Evolutionary conservation across 2,113 vertebrate genomes (phyloP).

Genomic region (Trematomus loennbergii): DNA sequence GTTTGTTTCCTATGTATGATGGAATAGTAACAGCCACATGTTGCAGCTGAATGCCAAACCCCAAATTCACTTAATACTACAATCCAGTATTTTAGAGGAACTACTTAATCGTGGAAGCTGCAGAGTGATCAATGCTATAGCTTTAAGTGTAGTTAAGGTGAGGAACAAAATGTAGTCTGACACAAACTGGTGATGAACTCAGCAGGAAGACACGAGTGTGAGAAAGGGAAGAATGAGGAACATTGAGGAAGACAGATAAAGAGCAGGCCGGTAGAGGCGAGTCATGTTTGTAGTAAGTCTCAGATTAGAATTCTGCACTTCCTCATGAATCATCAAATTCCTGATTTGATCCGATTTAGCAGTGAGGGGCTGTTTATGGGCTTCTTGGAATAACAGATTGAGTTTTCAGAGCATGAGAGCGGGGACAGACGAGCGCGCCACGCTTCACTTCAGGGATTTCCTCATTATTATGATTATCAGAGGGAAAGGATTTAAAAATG

Average conservation of each 20-base stretch:
- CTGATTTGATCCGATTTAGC: slow-evolving; percentile 46
- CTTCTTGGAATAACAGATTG: slow-evolving; percentile 58
- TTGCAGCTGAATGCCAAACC: slow-evolving; percentile 27
- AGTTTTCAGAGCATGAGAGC: slow-evolving; percentile 43
- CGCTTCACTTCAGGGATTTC: slow-evolving; percentile 43
- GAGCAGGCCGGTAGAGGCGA: background rate
- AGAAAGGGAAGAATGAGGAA: background rate
- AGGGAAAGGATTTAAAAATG: slow-evolving; percentile 34
- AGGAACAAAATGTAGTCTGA: background rate
- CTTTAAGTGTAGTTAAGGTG: background rate
- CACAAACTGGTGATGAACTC: background rate
- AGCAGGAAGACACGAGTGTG: background rate
- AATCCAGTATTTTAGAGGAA: background rate
- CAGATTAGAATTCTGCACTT: slow-evolving; percentile 31
- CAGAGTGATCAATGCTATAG: background rate
- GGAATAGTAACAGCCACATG: background rate
- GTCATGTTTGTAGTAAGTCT: slow-evolving; percentile 7
- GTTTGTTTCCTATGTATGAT: background rate
- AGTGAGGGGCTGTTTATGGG: slow-evolving; percentile 33
- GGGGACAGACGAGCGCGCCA: slow-evolving; percentile 23
- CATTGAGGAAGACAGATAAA: background rate
- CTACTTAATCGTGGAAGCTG: background rate
- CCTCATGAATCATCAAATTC: slow-evolving; percentile 20
- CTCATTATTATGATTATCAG: slow-evolving; percentile 39
- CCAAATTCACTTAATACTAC: background rate